Evolutionary conservation across 2,113 vertebrate genomes (phyloP), one percentile per base, ranked within the genome.

Genomic region (Malurus cyaneus): DNA sequence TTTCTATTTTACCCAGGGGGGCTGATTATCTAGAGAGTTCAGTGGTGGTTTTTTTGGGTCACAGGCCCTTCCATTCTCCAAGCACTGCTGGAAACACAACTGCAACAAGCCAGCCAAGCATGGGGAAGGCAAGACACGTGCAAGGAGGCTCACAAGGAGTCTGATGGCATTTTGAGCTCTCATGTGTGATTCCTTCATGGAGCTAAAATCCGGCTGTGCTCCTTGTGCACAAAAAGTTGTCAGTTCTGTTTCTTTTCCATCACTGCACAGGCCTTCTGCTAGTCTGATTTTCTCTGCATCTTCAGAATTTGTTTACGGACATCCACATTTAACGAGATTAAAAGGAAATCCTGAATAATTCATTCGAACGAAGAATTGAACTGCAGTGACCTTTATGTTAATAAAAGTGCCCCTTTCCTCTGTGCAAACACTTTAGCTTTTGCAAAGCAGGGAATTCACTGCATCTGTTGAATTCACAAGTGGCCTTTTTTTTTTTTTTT

Each of bases 391-490:
- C 91, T 93, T 91, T 88, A 59, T 91, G 90, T 96, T 95, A 93
- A 92, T 90, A 70, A 87, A 96, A 91, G 64, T 85, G 77, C 44
- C 94, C 86, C 86, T 91, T 72, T 77, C 59, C 86, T 96, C 88
- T 94, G 60, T 85, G 80, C 80, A 89, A 95, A 95, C 81, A 80
- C 67, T 93, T 95, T 77, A 85, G 88, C 82, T 88, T 66, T 89
- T 78, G 77, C 66, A 90, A 91, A 95, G 73, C 80, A 83, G 89
- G 42, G 84, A 96, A 96, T 96, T 72, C 95, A 96, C 80, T 83
- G 65, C 92, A 95, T 96, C 93, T 95, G 93, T 89, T 93, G 92
- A 84, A 90, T 95, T 96, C 89, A 92, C 86, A 95, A 96, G 90
- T 90, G 96, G 41, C 19, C 47, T 91, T 57, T 72, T 34, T 50